phyloP scores from a whole-genome alignment of 1,140 invertebrate species.

The Macrostomum lignano region DNA sequence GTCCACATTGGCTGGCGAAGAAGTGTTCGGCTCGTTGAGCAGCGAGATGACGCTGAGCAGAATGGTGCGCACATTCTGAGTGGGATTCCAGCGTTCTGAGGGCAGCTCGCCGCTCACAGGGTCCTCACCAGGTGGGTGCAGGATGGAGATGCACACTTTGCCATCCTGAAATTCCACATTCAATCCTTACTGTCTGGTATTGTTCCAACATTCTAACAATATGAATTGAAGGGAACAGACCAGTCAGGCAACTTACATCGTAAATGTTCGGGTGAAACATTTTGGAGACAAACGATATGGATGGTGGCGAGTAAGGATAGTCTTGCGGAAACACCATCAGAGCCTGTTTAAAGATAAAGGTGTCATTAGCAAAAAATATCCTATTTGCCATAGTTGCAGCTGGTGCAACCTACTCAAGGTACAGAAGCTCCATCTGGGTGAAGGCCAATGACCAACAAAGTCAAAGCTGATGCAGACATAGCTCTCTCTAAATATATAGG shows the following conservation, averaged over 20 bases:
- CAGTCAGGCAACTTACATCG: background rate
- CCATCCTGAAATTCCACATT: conserved; percentile 29
- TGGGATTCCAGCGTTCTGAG: conserved; percentile 98
- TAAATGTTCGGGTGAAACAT: conserved; percentile 88
- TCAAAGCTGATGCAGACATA: no score
- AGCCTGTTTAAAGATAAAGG: no score
- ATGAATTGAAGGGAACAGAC: background rate
- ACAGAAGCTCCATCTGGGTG: no score
- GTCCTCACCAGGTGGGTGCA: conserved; percentile 92
- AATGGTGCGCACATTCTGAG: conserved; percentile 91
- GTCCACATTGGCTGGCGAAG: conserved; percentile 94
- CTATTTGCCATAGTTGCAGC: no score
- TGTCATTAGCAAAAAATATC: no score
- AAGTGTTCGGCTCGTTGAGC: conserved; percentile 95
- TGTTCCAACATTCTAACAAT: background rate
- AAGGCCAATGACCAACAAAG: no score
- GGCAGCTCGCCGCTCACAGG: conserved; percentile 90
- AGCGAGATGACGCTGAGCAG: conserved; percentile 87
- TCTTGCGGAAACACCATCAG: conserved; percentile 85
- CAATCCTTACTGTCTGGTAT: background rate
- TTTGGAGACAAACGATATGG: conserved; percentile 80
- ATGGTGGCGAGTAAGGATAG: conserved; percentile 90
- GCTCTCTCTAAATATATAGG: no score
- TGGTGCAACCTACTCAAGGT: no score
- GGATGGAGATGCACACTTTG: conserved; percentile 91